phyloP scores from a whole-genome alignment of 2,113 vertebrate species.

The Triplophysa tibetana region DNA sequence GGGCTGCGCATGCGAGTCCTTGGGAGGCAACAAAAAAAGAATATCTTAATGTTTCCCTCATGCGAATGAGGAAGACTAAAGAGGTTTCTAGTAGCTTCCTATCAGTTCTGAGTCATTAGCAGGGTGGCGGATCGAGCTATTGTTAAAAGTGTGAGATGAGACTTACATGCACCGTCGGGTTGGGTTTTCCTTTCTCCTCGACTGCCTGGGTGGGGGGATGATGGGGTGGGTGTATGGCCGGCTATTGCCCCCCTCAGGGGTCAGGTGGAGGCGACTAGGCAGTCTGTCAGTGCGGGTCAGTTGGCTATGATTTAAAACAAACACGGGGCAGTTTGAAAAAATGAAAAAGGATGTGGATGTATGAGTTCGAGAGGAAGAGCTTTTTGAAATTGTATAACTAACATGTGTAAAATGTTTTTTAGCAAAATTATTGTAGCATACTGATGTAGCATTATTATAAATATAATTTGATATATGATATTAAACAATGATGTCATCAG shows the following conservation, averaged over 20 bases:
- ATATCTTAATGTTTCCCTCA: conserved; percentile 60
- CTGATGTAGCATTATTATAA: too few species aligned
- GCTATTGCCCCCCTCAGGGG: conserved; percentile 58
- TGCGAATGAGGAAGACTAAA: conserved; percentile 44
- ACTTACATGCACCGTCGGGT: conserved; percentile 36
- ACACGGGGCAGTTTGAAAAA: conserved; percentile 48
- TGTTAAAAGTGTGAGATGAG: conserved; percentile 53
- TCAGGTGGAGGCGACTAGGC: conserved; percentile 55
- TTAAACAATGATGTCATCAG: too few species aligned
- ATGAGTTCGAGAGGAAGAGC: conserved; percentile 1
- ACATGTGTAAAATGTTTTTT: not conserved
- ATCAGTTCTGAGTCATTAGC: conserved; percentile 72
- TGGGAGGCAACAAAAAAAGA: conserved; percentile 50
- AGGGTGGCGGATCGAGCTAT: conserved; percentile 56
- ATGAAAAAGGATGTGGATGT: conserved; percentile 46
- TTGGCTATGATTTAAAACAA: conserved; percentile 63
- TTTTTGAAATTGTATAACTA: not conserved
- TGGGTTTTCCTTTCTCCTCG: conserved; percentile 45
- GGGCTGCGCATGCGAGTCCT: conserved; percentile 35
- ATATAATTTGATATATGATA: not conserved
- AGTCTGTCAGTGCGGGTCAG: conserved; percentile 48
- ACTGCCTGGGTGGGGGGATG: conserved; percentile 24
- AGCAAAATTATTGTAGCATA: too few species aligned
- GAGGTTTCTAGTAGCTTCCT: conserved; percentile 53
- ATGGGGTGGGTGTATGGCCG: conserved; percentile 20